Percentiles rank a stretch among this genome's conserved stretches.
phyloP scores from a whole-genome alignment of 2,888 invertebrate genomes.

The Hypercompe scribonia region DNA sequence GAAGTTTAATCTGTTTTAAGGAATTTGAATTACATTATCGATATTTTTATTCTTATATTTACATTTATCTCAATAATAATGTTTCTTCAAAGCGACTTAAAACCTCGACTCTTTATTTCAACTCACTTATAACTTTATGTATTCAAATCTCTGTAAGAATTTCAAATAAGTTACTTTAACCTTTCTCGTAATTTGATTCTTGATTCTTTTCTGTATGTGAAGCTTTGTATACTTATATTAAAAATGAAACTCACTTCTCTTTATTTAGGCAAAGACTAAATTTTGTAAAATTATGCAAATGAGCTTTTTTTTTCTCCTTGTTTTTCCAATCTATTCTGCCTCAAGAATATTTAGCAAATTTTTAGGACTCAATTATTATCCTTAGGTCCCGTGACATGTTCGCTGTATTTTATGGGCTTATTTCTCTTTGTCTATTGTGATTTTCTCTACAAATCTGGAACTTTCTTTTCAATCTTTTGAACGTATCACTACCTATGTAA shows the following conservation, averaged over 20 bases:
- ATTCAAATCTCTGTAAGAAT: background rate
- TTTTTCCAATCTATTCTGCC: too few species aligned
- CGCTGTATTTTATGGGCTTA: too few species aligned
- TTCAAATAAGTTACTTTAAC: background rate
- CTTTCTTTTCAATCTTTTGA: too few species aligned
- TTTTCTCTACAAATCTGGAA: too few species aligned
- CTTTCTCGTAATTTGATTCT: background rate
- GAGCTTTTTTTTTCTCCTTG: too few species aligned
- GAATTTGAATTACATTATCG: background rate
- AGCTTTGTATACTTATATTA: background rate
- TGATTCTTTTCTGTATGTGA: background rate
- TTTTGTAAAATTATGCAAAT: too few species aligned
- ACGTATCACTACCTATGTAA: too few species aligned
- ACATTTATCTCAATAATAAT: background rate
- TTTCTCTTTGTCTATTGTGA: too few species aligned
- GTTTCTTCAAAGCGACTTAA: background rate
- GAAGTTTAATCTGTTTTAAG: background rate
- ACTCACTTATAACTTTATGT: background rate
- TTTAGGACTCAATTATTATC: too few species aligned
- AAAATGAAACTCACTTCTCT: background rate
- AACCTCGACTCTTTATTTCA: background rate
- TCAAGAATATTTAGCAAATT: too few species aligned
- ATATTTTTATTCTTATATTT: background rate
- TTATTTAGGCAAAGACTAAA: too few species aligned
- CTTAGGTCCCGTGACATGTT: too few species aligned